A percentile compares a stretch with the other conserved stretches of the same genome.
phyloP scores from a whole-genome alignment of 2,113 vertebrate genomes.

The Aegotheles bennettii region DNA sequence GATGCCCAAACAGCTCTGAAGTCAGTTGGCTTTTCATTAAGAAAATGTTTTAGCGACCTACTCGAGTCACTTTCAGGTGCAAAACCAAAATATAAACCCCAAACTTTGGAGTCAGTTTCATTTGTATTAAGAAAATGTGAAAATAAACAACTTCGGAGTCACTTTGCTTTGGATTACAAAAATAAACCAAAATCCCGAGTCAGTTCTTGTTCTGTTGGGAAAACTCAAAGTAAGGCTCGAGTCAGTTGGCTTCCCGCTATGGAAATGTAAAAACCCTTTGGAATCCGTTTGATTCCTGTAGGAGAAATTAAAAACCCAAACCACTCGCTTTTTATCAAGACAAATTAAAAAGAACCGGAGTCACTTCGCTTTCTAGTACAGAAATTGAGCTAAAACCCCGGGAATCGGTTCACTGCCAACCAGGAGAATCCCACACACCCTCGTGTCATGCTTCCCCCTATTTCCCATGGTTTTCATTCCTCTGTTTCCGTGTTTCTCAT shows the following conservation, averaged over 20 bases:
- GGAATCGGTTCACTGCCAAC: not conserved
- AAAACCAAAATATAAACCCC: too few relatives aligned
- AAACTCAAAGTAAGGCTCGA: accelerated
- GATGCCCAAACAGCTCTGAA: too few relatives aligned
- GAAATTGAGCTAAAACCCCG: not conserved
- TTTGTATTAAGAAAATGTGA: not conserved
- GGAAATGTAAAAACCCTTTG: not conserved
- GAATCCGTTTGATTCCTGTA: not conserved
- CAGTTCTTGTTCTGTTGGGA: not conserved
- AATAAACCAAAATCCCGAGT: not conserved
- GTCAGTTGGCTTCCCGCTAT: accelerated
- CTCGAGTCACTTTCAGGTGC: too few relatives aligned
- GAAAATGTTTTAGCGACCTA: too few relatives aligned
- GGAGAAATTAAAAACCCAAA: not conserved
- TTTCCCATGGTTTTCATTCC: too few relatives aligned
- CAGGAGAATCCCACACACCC: too few relatives aligned
- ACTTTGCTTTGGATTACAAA: not conserved
- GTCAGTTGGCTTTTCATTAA: too few relatives aligned
- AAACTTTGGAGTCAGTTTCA: not conserved
- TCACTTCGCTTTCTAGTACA: too few relatives aligned
- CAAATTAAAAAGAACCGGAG: too few relatives aligned
- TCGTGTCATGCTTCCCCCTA: too few relatives aligned
- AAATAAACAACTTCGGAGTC: not conserved
- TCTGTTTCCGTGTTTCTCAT: too few relatives aligned
- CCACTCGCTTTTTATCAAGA: too few relatives aligned